These are phyloP conservation scores for Dendrocincla tyrannina DNA, from an alignment of 2,797 vertebrate species.

Conservation along the genomic window DNA sequence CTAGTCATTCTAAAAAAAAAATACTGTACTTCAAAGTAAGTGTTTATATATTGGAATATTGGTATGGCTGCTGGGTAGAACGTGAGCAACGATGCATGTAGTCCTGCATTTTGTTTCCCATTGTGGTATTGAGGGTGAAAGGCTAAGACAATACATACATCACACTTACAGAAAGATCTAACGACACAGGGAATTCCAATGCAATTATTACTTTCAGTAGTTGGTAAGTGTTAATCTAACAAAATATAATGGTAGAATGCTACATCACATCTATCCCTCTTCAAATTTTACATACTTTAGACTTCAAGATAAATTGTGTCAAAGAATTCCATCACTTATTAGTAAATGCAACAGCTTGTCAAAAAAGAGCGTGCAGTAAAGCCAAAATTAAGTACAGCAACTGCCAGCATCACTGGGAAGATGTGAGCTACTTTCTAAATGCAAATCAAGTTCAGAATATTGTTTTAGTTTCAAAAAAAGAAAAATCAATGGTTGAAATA, in stretches of 20 bases:
- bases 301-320: background rate
- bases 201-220: background rate
- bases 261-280: background rate
- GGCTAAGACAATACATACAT: background rate
- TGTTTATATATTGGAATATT: background rate
- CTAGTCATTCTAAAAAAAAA: background rate
- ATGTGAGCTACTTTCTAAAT: background rate
- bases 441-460: background rate
- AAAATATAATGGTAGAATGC: background rate
- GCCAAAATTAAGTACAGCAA: background rate
- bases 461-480: background rate
- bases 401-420: background rate
- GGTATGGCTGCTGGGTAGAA: background rate
- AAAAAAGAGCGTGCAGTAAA: background rate
- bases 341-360: background rate
- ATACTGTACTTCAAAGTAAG: background rate
- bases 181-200: background rate
- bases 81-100: background rate
- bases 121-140: background rate
- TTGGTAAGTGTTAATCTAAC: background rate
- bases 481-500: conserved; percentile 5
- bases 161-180: background rate
- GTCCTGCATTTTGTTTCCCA: background rate
- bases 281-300: background rate
- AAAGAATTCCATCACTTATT: background rate